Evolutionary conservation across 2,113 vertebrate genomes (phyloP), one percentile per base, ranked within the genome.

Genomic region (Xyliphius kryptos): DNA sequence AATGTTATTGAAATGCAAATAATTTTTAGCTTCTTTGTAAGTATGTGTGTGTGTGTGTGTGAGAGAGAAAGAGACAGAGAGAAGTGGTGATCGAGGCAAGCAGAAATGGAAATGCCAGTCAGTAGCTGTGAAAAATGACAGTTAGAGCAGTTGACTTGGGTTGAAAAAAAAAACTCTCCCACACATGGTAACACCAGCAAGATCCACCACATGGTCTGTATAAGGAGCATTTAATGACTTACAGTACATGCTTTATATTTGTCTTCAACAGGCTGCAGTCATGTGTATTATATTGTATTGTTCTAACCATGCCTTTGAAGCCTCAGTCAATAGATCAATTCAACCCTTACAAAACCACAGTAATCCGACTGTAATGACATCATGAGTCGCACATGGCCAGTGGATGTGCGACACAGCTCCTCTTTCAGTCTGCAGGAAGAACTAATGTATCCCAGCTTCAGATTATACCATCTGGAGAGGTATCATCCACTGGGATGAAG

Each of bases 401-500:
- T 16, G 20, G 16, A 21, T 57, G n/a, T 40, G 9, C 12, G 11
- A 43, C 16, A 5, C 17, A 9, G 49, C 61, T 73, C 37, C n/a
- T 13, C 32, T 73, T 68, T 56, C 71, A 68, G 20, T 63, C 55
- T 21, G 26, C 5, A 7, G 57, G 21, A 44, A 43, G 36, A 59
- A 9, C 38, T 71, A 19, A 53, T 67, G 59, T 48, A 43, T 54
- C 64, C 47, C 54, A 54, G 69, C 48, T 58, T 19, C 14, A 22
- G 54, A 71, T 71, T n/a, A 22, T 55, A 1, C 48, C 63, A 57
- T 49, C 40, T 32, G 64, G 69, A 55, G 64, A 48, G 54, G 26
- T 26, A 20, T 6, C 19, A 17, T 46, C 36, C 13, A 9, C 41
- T 22, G n/a, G 59, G 37, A 55, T 47, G 37, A 36, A 63, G 16